Conservation (phyloP, 2,888 invertebrate genomes). For the Watsonalla binaria region DNA sequence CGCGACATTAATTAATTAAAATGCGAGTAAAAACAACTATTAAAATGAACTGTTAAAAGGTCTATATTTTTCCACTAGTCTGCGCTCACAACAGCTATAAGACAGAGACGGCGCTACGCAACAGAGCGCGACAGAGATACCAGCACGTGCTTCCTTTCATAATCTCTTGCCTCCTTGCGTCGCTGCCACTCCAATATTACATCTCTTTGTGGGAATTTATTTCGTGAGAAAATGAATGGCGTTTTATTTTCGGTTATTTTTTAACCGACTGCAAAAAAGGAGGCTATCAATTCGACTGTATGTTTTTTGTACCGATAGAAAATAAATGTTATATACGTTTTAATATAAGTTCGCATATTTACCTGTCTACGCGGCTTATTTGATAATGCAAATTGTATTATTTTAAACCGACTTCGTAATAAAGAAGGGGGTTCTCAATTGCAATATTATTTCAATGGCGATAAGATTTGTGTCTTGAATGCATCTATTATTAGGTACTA, state of each 20-base stretch:
- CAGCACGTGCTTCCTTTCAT: slow-evolving; percentile 74
- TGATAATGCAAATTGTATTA: no score
- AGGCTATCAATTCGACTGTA: no score
- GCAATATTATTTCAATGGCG: no score
- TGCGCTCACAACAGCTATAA: slow-evolving; percentile 19
- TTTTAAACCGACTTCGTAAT: no score
- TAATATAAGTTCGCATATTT: no score
- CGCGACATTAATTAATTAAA: no score
- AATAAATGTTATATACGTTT: no score
- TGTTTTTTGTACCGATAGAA: no score
- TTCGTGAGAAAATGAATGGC: slow-evolving; percentile 43
- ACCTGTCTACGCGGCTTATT: no score
- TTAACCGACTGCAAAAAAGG: slow-evolving; percentile 4
- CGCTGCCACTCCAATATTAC: slow-evolving; percentile 64
- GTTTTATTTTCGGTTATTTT: slow-evolving; percentile 25
- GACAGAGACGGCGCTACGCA: slow-evolving; percentile 33
- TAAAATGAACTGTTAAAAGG: background rate
- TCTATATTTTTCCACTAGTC: slow-evolving; percentile 21
- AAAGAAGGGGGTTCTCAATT: no score
- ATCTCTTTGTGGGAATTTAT: slow-evolving; percentile 64
- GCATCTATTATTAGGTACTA: no score
- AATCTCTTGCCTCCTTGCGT: slow-evolving; percentile 62
- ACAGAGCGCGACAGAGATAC: slow-evolving; percentile 38
- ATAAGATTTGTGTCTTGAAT: no score
- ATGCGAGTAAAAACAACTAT: background rate